phyloP scores from a whole-genome alignment of 1,140 invertebrate species.

The Sipha flava region DNA sequence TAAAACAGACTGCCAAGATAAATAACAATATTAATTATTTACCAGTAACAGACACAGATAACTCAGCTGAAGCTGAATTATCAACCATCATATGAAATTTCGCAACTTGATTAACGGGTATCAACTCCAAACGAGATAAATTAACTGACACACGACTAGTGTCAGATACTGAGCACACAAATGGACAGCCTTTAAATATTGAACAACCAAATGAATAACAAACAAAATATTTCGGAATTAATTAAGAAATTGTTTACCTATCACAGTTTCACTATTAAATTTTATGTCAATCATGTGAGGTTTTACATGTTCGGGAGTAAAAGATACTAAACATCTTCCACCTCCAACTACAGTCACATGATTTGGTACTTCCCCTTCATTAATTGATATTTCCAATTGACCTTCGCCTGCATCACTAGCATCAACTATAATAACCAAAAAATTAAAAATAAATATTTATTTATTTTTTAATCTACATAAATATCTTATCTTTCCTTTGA shows the following conservation, averaged over 20 bases:
- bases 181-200: slow-evolving; percentile 63
- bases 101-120: slow-evolving; percentile 77
- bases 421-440: slow-evolving; percentile 61
- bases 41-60: slow-evolving; percentile 78
- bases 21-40: slow-evolving; percentile 34
- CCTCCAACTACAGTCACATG: slow-evolving; percentile 92
- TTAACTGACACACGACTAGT: slow-evolving; percentile 70
- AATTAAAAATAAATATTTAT: not conserved
- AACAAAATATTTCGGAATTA: not conserved
- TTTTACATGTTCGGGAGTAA: slow-evolving; percentile 84
- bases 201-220: not conserved
- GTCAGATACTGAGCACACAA: slow-evolving; percentile 71
- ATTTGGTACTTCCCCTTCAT: slow-evolving; percentile 95
- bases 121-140: slow-evolving; percentile 70
- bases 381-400: slow-evolving; percentile 94
- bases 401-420: slow-evolving; percentile 93
- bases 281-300: slow-evolving; percentile 95
- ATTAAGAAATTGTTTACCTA: slow-evolving; percentile 45
- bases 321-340: slow-evolving; percentile 87
- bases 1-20: not conserved
- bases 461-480: not conserved
- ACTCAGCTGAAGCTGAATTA: slow-evolving; percentile 59
- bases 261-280: slow-evolving; percentile 93
- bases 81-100: slow-evolving; percentile 84
- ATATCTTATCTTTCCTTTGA: too few species aligned